phyloP scores from a whole-genome alignment of 2,113 vertebrate species.

The Rissa tridactyla region DNA sequence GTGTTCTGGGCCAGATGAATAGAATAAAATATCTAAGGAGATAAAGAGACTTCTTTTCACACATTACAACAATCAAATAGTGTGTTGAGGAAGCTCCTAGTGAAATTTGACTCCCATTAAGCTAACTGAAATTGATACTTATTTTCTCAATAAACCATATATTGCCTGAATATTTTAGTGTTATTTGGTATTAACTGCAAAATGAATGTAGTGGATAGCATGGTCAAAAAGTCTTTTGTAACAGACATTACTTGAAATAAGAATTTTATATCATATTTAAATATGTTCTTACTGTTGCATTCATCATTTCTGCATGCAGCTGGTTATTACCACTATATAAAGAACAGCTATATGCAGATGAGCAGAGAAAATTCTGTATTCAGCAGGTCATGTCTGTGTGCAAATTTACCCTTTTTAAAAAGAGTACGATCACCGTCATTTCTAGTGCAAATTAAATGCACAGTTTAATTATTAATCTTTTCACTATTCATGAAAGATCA shows the following conservation, averaged over 20 bases:
- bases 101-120: background rate
- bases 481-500: background rate
- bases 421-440: background rate
- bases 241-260: background rate
- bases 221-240: background rate
- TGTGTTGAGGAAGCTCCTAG: background rate
- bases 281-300: background rate
- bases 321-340: background rate
- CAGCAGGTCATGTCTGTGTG: background rate
- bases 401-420: background rate
- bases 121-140: background rate
- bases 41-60: background rate
- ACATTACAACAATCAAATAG: background rate
- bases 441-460: background rate
- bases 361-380: background rate
- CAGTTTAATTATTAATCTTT: background rate
- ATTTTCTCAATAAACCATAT: background rate
- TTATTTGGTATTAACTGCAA: background rate
- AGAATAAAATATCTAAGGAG: background rate
- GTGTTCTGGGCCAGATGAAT: background rate
- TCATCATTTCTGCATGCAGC: background rate
- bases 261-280: background rate
- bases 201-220: background rate
- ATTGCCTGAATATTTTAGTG: background rate
- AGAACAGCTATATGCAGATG: background rate